These are phyloP conservation scores for Antitype chi DNA, from an alignment of 2,888 invertebrate genomes.

Conservation along the genomic window DNA sequence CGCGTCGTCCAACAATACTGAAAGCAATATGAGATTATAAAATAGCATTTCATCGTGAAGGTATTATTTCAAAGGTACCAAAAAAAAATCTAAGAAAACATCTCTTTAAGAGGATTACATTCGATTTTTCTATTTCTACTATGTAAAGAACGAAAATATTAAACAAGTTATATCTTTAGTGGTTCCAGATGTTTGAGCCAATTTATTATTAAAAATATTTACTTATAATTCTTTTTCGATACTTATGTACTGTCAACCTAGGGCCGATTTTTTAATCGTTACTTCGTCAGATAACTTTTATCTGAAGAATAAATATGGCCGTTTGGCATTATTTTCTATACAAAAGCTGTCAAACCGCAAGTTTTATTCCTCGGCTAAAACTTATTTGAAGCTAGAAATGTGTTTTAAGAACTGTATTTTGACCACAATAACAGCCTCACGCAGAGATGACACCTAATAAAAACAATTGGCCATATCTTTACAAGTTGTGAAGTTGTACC, in stretches of 20 bases:
- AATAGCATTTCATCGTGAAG: neutral
- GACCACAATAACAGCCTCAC: neutral
- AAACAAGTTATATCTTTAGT: neutral
- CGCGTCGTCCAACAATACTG: neutral
- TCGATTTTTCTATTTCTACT: neutral
- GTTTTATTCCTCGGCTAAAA: neutral
- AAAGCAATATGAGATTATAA: slow-evolving; percentile 5
- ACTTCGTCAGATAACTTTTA: neutral
- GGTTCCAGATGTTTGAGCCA: too few species aligned
- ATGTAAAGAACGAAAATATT: neutral
- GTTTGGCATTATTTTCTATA: neutral
- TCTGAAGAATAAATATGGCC: neutral
- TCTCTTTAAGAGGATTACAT: neutral
- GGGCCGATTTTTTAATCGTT: neutral
- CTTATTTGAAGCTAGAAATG: neutral
- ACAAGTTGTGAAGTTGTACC: neutral
- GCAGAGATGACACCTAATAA: neutral
- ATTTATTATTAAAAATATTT: neutral
- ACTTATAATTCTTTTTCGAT: neutral
- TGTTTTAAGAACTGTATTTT: neutral
- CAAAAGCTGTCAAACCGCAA: neutral
- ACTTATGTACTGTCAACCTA: neutral
- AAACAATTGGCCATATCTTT: neutral
- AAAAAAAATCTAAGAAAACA: neutral
- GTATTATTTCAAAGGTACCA: neutral